Conservation (phyloP, 2,888 invertebrate species). For the Abrostola tripartita region DNA sequence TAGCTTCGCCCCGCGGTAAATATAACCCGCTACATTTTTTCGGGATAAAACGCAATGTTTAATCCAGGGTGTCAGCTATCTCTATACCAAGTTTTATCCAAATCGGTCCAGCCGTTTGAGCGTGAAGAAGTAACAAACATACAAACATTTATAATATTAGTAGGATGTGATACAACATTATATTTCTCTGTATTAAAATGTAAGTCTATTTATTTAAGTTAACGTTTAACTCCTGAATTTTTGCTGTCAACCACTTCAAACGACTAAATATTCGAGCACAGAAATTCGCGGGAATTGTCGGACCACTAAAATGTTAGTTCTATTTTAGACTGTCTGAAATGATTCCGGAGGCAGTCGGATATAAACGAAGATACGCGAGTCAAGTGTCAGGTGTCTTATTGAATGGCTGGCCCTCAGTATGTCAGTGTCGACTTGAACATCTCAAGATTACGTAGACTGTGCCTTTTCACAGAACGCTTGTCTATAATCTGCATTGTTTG, state of each 20-base stretch:
- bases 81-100: too few species aligned
- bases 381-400: conserved; percentile 17
- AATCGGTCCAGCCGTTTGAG: too few species aligned
- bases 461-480: conserved; percentile 35
- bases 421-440: conserved; percentile 17
- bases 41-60: too few species aligned
- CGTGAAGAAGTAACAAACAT: too few species aligned
- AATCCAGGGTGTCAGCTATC: too few species aligned
- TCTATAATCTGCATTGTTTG: conserved; percentile 36
- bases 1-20: too few species aligned
- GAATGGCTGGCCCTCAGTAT: conserved; percentile 15
- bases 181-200: too few species aligned
- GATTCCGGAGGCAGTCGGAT: conserved; percentile 15
- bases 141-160: too few species aligned
- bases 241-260: not conserved
- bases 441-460: conserved; percentile 14
- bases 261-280: not conserved
- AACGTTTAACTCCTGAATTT: too few species aligned
- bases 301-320: not conserved
- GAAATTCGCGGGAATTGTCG: not conserved
- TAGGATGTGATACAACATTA: too few species aligned
- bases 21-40: too few species aligned
- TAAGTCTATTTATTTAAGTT: too few species aligned
- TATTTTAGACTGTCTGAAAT: conserved; percentile 17
- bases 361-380: conserved; percentile 23